A percentile compares a stretch with the other conserved stretches of the same genome.
Conservation (phyloP, 2,888 invertebrate genomes). For the Argyresthia albistria region DNA sequence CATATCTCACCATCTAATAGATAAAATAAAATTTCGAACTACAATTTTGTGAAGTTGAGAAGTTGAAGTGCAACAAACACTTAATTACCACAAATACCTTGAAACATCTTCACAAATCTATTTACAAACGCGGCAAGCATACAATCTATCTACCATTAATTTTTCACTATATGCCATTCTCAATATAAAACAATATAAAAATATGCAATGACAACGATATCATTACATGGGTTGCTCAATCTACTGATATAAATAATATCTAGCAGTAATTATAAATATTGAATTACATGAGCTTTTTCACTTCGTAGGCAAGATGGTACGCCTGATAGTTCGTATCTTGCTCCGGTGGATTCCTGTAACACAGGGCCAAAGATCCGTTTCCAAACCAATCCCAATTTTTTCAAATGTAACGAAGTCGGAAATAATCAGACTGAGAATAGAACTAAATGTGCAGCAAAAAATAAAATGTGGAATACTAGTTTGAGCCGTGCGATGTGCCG, state of each 20-base stretch:
- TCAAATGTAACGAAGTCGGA: not conserved
- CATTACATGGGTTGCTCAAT: slow-evolving; percentile 27
- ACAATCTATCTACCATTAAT: no score
- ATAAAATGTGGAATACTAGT: slow-evolving; percentile 2
- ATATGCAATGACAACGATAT: not conserved
- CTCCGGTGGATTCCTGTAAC: slow-evolving; percentile 88
- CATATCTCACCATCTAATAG: no score
- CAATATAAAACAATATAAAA: slow-evolving; percentile 1
- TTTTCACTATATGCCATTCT: not conserved
- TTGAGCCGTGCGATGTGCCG: slow-evolving; percentile 1
- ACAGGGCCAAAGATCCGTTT: slow-evolving; percentile 75
- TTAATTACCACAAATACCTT: no score
- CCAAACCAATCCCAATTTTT: slow-evolving; percentile 24
- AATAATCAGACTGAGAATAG: not conserved
- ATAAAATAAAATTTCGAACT: no score
- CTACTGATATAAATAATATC: slow-evolving; percentile 42
- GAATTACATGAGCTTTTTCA: slow-evolving; percentile 99
- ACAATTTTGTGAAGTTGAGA: no score
- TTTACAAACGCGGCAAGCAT: no score
- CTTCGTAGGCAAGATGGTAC: slow-evolving; percentile 99
- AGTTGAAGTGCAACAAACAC: no score
- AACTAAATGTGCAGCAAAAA: slow-evolving; percentile 3
- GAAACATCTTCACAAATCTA: no score
- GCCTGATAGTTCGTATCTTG: slow-evolving; percentile 97
- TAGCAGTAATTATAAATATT: slow-evolving; percentile 41